Evolutionary conservation across 2,113 vertebrate genomes (phyloP).

Genomic region (Diadophis punctatus): DNA sequence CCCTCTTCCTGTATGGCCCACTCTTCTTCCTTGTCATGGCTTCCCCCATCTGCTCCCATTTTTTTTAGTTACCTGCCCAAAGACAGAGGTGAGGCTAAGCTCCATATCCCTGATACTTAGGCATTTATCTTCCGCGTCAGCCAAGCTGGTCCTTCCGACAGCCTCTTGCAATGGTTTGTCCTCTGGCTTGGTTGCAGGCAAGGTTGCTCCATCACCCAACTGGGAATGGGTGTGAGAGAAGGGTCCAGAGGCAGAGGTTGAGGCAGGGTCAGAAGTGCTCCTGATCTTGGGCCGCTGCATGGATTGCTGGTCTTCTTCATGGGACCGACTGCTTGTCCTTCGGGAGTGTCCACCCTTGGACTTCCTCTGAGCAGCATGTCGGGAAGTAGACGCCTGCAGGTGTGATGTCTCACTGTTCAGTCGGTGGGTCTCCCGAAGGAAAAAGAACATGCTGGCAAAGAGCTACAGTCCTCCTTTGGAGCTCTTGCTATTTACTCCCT

Average conservation of each 20-base stretch:
- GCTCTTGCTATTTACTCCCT: background rate
- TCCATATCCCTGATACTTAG: background rate
- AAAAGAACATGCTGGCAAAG: constrained; percentile 45
- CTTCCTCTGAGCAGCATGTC: background rate
- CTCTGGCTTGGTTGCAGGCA: rapidly evolving
- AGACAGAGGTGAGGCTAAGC: background rate
- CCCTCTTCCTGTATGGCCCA: background rate
- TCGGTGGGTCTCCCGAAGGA: constrained; percentile 36
- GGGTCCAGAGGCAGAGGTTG: background rate
- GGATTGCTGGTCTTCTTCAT: background rate
- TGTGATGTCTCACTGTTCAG: background rate
- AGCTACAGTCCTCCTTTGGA: background rate
- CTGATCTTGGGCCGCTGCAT: background rate
- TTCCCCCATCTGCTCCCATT: background rate
- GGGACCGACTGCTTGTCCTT: background rate
- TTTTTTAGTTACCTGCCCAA: constrained; percentile 43
- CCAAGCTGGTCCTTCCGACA: rapidly evolving
- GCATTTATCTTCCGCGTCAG: background rate
- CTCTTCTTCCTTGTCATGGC: background rate
- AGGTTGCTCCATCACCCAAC: background rate
- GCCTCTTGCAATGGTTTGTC: background rate
- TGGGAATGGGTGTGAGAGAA: rapidly evolving
- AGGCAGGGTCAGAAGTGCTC: no score
- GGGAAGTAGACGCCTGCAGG: background rate
- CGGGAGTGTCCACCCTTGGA: background rate